A percentile compares a stretch with the other conserved stretches of the same genome.
These are phyloP conservation scores for Microvelia longipes DNA, from an alignment of 1,140 invertebrate species.

Conservation along the genomic window DNA sequence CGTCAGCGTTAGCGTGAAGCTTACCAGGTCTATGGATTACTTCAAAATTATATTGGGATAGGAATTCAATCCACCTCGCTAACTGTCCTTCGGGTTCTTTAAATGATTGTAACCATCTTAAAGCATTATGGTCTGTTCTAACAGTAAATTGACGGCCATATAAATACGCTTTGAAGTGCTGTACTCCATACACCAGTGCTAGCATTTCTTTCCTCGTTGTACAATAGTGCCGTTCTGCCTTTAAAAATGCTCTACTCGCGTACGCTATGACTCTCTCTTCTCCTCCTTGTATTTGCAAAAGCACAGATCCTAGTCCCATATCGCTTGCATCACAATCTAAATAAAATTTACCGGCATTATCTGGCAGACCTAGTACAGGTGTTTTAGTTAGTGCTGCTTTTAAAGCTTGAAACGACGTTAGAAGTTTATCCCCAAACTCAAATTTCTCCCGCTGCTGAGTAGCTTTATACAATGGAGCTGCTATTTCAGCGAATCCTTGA, in stretches of 20 bases:
- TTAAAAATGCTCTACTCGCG: neutral
- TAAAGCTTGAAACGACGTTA: neutral
- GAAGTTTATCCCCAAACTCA: neutral
- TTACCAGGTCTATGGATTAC: neutral
- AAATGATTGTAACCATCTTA: neutral
- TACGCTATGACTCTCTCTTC: neutral
- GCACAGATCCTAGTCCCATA: neutral
- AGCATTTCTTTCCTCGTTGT: neutral
- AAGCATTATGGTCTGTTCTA: neutral
- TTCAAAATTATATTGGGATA: neutral
- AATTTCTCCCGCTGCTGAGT: neutral
- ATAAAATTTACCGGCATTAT: neutral
- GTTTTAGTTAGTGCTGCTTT: neutral
- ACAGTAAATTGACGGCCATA: neutral
- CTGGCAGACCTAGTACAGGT: neutral
- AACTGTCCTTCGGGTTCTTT: neutral
- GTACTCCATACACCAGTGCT: neutral
- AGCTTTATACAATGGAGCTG: neutral
- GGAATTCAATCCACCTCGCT: neutral
- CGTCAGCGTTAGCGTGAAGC: too few relatives aligned
- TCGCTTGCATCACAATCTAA: neutral
- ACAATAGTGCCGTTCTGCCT: neutral
- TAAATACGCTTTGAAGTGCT: neutral
- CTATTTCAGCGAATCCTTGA: neutral
- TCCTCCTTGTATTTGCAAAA: neutral